Evolutionary conservation across 1,140 invertebrate species (phyloP), one percentile per base, ranked within the genome.

Genomic region (Formica selysi): DNA sequence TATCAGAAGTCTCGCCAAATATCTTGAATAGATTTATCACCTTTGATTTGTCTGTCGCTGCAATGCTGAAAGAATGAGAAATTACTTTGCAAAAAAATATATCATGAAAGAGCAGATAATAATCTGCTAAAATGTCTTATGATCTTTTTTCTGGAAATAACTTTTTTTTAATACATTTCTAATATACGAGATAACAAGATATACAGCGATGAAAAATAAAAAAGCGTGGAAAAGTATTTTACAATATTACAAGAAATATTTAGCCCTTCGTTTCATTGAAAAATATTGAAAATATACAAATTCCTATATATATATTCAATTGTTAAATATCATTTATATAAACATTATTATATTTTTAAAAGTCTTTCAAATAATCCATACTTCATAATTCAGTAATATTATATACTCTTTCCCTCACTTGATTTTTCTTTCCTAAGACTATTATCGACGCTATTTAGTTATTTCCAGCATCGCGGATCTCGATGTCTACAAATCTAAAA

Each of bases 1-100:
- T 92, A 19, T 93, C 92, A 87, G 91, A 92, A 11, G 81, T 86
- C 8, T 67, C 64, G 36, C 22, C 48, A 22, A 41, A 32, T 84
- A 92, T 85, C 71, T 92, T 90, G 81, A 94, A 95, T 26, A 94
- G 92, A 90, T 95, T 95, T 26, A 88, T 73, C 41, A 90, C 13
- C 38, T 90, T 90, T 29, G 87, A 74, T 86, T 93, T 93, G 6
- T 94, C 93, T 1, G 32, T 81, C 1, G 83, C 61, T 7, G 54
- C 84, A n/a, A 86, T 86, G 74, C 93, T 94, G 86, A 76, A 93
- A 88, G n/a, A 86, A 51, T 3, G 76, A 29, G 73, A 61, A 44
- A 0, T 32, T 48, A 67, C 10, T 2, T 71, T 57, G n/a, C 22
- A 10, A 71, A 3, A n/a, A 48, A 2, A 67, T 44, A 41, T 5